phyloP scores from a whole-genome alignment of 2,113 vertebrate genomes.

The Syrrhaptes paradoxus region DNA sequence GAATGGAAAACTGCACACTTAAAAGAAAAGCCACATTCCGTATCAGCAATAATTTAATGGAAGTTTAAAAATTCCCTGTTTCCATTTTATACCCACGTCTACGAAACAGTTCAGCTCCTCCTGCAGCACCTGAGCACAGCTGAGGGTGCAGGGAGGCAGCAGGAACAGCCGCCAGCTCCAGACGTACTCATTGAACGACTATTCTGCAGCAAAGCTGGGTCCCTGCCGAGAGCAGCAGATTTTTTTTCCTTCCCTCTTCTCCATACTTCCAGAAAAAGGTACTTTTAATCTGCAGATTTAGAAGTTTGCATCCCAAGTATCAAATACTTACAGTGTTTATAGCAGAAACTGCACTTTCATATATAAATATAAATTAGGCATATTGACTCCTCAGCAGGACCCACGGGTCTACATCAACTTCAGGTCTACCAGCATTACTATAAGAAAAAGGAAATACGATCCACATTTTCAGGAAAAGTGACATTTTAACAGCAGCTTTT shows the following conservation, averaged over 20 bases:
- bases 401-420: background rate
- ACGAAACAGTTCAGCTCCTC: background rate
- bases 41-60: background rate
- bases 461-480: background rate
- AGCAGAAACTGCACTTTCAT: background rate
- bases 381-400: background rate
- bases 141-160: background rate
- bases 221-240: background rate
- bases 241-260: background rate
- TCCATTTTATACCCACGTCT: background rate
- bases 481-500: slow-evolving; percentile 42
- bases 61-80: background rate
- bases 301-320: background rate
- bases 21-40: background rate
- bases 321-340: background rate
- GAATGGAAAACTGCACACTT: background rate
- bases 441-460: background rate
- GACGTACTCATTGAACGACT: rapidly evolving
- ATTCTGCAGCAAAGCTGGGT: background rate
- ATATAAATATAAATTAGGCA: background rate
- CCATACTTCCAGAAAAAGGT: background rate
- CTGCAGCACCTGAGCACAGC: background rate
- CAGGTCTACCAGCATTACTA: background rate
- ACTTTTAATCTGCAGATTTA: background rate
- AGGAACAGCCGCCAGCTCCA: background rate